Percentiles rank a stretch among this genome's conserved stretches.
Evolutionary conservation across 2,113 vertebrate species (phyloP).

Genomic region (Gopherus flavomarginatus): DNA sequence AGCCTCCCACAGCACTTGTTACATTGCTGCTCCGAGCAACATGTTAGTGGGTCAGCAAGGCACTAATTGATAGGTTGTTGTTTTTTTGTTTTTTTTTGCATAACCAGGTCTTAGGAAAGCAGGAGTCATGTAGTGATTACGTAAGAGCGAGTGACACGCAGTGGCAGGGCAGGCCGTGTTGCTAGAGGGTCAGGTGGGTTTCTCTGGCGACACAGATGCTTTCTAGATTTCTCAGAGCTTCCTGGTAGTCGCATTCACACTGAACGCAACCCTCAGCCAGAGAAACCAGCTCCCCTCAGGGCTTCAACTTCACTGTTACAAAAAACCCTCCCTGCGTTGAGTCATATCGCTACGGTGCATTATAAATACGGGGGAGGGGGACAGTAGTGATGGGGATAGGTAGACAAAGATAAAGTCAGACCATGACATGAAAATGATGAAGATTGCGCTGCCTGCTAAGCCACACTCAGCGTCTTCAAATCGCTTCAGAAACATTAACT

Average conservation of each 20-base stretch:
- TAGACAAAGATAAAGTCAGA: neutral
- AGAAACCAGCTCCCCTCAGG: rapidly evolving
- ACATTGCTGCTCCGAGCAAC: neutral
- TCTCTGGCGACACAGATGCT: neutral
- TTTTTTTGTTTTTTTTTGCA: neutral
- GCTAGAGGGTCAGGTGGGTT: neutral
- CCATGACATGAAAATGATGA: neutral
- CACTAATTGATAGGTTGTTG: neutral
- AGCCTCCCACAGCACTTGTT: neutral
- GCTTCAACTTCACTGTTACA: rapidly evolving
- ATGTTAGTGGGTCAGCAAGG: neutral
- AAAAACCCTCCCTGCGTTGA: neutral
- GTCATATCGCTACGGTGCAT: rapidly evolving
- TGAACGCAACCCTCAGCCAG: rapidly evolving
- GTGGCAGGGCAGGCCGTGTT: neutral
- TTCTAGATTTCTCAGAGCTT: neutral
- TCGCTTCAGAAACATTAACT: neutral
- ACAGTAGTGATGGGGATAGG: neutral
- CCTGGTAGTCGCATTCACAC: neutral
- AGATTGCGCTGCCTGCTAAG: neutral
- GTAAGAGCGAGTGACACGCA: neutral
- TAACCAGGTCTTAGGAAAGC: neutral
- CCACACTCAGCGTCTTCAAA: neutral
- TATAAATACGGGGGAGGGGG: neutral
- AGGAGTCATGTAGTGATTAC: neutral